Percentiles rank a stretch among this genome's conserved stretches.
Conservation (phyloP, 2,888 invertebrate species). For the Perdita meconis region DNA sequence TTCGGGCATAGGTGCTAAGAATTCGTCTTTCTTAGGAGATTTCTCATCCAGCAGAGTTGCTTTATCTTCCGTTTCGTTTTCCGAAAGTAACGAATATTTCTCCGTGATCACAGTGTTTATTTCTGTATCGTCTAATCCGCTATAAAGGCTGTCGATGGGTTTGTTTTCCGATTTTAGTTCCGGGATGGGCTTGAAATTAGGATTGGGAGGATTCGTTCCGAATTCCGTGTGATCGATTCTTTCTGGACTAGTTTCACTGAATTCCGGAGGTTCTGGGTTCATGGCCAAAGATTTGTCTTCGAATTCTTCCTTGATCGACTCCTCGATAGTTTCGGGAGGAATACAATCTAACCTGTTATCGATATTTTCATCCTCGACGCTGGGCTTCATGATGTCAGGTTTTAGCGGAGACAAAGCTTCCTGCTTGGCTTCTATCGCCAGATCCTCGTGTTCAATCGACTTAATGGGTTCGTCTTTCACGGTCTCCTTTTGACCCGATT, state of each 20-base stretch:
- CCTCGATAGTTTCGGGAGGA: constrained; percentile 47
- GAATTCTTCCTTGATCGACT: constrained; percentile 73
- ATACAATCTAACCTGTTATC: constrained; percentile 64
- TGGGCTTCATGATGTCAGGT: constrained; percentile 64
- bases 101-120: constrained; percentile 77
- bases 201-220: constrained; percentile 81
- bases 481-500: constrained; percentile 78
- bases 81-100: constrained; percentile 75
- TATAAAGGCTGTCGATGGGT: constrained; percentile 81
- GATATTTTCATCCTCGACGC: constrained; percentile 50
- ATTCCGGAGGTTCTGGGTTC: constrained; percentile 81
- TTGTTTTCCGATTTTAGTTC: constrained; percentile 76
- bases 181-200: constrained; percentile 81
- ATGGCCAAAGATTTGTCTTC: constrained; percentile 80
- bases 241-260: constrained; percentile 60
- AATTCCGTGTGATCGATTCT: constrained; percentile 71
- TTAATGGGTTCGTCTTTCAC: constrained; percentile 68
- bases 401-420: constrained; percentile 67
- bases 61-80: constrained; percentile 67
- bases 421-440: constrained; percentile 71
- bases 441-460: constrained; percentile 69
- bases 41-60: constrained; percentile 68
- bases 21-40: constrained; percentile 85
- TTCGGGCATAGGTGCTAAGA: constrained; percentile 91
- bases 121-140: constrained; percentile 81